Base-by-base conservation (phyloP, 2,888 invertebrate genomes). In the Malthinus flaveolus region DNA sequence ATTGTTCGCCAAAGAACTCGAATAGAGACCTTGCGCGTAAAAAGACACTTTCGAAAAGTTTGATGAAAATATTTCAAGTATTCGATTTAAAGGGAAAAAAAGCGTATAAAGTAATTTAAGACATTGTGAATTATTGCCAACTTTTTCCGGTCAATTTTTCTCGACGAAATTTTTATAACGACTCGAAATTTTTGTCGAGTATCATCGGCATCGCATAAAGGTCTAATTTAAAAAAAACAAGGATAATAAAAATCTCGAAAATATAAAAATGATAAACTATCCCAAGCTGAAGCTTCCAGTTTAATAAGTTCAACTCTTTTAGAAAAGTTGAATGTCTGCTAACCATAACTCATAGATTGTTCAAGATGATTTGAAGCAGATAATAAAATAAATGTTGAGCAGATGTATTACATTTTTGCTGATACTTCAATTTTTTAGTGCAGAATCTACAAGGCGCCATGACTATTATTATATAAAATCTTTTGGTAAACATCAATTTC, bases 351-450 rank as follows among this genome's bases (percentile, higher is more conserved):
- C 61, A 61, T 53, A 58, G 58, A 61, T 61, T 45, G 57, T 61
- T 58, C 61, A 57, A 50, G 57, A 58, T 53, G 61, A 61, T 61
- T 61, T 56, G 53, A 47, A 51, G 37, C 49, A 58, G 61, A 61
- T 61, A 61, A 61, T 61, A 61, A 58, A 61, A 61, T 61, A 61
- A 61, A 61, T 58, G 61, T 61, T 61, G 61, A 61, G 48, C 61
- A 61, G 61, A 61, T 61, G 61, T 61, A 61, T 61, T 61, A 61
- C 57, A 61, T 61, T 61, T 61, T 57, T 57, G 61, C 61, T 58
- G 61, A 61, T 58, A 54, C 53, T 61, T 57, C 58, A 61, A 47
- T 61, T 53, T 58, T 46, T 49, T 54, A 39, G 37, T 37, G 50
- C 32, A 53, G 61, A 49, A 54, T 57, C 61, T 50, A 31, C 39